Evolutionary conservation across 2,113 vertebrate species (phyloP).

Genomic region (Hypanus sabinus): DNA sequence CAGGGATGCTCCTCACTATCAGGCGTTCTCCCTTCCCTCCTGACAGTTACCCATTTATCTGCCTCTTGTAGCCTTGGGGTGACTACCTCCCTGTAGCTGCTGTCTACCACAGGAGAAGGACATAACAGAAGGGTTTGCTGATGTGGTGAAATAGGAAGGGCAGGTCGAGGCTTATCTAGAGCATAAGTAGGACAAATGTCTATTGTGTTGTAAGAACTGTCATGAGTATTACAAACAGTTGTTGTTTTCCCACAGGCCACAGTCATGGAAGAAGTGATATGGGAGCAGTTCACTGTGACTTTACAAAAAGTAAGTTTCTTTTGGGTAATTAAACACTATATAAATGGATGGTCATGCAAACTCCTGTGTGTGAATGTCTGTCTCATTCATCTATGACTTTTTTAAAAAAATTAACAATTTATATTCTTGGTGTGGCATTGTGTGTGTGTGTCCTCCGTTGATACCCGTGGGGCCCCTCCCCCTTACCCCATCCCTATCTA

Average conservation of each 20-base stretch:
- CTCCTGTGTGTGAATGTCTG: not conserved
- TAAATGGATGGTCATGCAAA: not conserved
- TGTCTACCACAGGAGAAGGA: not conserved
- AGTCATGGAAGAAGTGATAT: constrained; percentile 82
- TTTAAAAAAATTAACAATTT: not conserved
- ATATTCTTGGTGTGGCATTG: not conserved
- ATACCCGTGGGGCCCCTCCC: no score
- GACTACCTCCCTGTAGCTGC: no score
- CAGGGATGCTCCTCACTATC: no score
- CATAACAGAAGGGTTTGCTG: not conserved
- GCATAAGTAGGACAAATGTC: not conserved
- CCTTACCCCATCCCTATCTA: no score
- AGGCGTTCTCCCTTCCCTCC: no score
- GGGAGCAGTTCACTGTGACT: constrained; percentile 92
- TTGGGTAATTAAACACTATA: constrained; percentile 55
- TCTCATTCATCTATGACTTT: not conserved
- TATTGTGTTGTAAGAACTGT: not conserved
- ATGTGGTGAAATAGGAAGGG: not conserved
- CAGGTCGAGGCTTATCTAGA: not conserved
- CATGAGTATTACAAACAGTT: no score
- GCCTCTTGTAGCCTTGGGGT: no score
- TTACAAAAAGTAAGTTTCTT: constrained; percentile 72
- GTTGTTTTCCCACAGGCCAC: constrained; percentile 48
- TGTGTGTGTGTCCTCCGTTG: no score
- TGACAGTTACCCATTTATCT: no score